Evolutionary conservation across 2,888 invertebrate genomes (phyloP).

Genomic region (Stenoptilia bipunctidactyla): DNA sequence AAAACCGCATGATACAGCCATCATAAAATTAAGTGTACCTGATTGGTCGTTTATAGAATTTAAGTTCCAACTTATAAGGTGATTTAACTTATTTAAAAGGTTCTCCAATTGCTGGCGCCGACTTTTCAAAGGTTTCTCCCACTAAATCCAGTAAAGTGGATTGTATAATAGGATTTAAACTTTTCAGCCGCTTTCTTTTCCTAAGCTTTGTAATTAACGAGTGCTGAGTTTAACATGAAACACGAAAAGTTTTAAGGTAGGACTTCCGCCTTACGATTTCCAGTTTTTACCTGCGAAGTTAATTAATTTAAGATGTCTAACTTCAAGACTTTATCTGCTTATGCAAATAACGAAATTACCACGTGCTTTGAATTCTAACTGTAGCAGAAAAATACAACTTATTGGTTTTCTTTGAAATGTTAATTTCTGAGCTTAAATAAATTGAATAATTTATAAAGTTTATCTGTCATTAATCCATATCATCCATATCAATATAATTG

Average conservation of each 20-base stretch:
- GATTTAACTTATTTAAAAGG: no score
- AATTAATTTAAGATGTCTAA: slow-evolving; percentile 51
- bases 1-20: no score
- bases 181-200: slow-evolving; percentile 27
- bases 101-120: no score
- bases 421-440: no score
- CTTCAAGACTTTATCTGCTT: slow-evolving; percentile 44
- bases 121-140: no score
- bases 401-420: no score
- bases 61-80: no score
- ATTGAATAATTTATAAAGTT: no score
- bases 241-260: slow-evolving; percentile 38
- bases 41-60: no score
- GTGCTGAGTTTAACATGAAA: slow-evolving; percentile 43
- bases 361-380: slow-evolving; percentile 12
- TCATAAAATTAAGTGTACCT: no score
- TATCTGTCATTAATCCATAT: no score
- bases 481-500: no score
- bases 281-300: slow-evolving; percentile 49
- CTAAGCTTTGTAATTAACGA: slow-evolving; percentile 45
- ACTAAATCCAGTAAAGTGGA: slow-evolving; percentile 11
- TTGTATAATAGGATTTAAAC: slow-evolving; percentile 31
- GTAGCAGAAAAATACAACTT: background rate
- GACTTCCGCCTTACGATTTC: slow-evolving; percentile 37
- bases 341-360: slow-evolving; percentile 40